phyloP scores from a whole-genome alignment of 2,113 vertebrate genomes.

The Gambusia holbrooki region DNA sequence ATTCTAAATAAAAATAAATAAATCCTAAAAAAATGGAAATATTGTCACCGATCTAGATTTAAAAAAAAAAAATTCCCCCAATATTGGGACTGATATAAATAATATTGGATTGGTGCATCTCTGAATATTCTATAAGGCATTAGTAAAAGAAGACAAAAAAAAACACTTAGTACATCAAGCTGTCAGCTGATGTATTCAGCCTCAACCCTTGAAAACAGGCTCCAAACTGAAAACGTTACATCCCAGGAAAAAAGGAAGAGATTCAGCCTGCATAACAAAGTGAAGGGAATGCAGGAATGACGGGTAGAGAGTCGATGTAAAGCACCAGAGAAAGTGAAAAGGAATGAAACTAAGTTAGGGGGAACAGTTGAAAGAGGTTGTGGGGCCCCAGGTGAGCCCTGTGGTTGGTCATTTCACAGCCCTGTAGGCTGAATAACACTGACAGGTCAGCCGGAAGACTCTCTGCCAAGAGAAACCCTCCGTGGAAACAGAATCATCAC shows the following conservation, averaged over 20 bases:
- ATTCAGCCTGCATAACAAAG: slow-evolving; percentile 19
- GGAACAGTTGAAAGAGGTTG: slow-evolving; percentile 30
- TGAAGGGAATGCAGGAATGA: slow-evolving; percentile 23
- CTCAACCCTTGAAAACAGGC: slow-evolving; percentile 34
- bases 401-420: slow-evolving; percentile 62
- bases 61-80: too few species aligned
- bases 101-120: too few species aligned
- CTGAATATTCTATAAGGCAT: not conserved
- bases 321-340: slow-evolving; percentile 6
- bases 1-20: too few species aligned
- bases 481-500: slow-evolving; percentile 24
- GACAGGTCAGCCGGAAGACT: slow-evolving; percentile 73
- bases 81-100: too few species aligned
- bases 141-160: slow-evolving; percentile 27
- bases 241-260: slow-evolving; percentile 23
- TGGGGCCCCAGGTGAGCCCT: slow-evolving; percentile 48
- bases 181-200: slow-evolving; percentile 26
- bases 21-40: too few species aligned
- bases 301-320: slow-evolving; percentile 36
- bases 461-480: slow-evolving; percentile 57
- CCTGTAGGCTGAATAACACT: slow-evolving; percentile 61
- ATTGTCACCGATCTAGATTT: too few species aligned
- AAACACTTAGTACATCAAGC: slow-evolving; percentile 21
- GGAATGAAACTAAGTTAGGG: slow-evolving; percentile 30
- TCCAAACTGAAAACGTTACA: slow-evolving; percentile 50